A percentile compares a stretch with the other conserved stretches of the same genome.
These are phyloP conservation scores for Xylota segnis DNA, from an alignment of 2,888 invertebrate species.

Conservation along the genomic window DNA sequence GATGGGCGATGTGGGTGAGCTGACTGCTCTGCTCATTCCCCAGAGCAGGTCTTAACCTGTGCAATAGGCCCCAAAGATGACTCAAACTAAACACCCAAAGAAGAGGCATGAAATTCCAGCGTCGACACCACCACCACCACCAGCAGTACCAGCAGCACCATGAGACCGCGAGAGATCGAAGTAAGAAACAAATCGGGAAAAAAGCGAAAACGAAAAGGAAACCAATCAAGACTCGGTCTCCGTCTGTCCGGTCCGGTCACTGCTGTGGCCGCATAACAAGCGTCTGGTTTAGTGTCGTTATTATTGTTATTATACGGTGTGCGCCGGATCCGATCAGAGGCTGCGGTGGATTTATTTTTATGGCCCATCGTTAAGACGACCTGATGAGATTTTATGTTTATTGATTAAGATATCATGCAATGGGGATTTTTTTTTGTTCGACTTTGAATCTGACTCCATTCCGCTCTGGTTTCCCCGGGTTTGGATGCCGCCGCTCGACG, in stretches of 20 bases:
- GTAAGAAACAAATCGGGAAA: slow-evolving; percentile 57
- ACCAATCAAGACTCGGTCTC: slow-evolving; percentile 50
- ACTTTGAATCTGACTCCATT: slow-evolving; percentile 23
- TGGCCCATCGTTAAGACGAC: slow-evolving; percentile 76
- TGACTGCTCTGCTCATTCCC: slow-evolving; percentile 33
- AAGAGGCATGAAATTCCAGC: slow-evolving; percentile 35
- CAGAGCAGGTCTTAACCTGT: slow-evolving; percentile 38
- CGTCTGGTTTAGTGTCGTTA: slow-evolving; percentile 77
- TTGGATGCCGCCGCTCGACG: slow-evolving; percentile 1
- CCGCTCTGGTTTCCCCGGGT: slow-evolving; percentile 18
- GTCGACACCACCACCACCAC: not conserved
- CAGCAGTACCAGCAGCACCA: not conserved
- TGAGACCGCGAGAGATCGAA: slow-evolving; percentile 46
- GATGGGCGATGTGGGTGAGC: slow-evolving; percentile 73
- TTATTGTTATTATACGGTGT: slow-evolving; percentile 75
- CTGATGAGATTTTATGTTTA: slow-evolving; percentile 77
- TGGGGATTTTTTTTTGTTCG: slow-evolving; percentile 45
- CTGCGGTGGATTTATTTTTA: slow-evolving; percentile 76
- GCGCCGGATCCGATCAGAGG: slow-evolving; percentile 73
- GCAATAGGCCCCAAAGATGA: slow-evolving; percentile 58
- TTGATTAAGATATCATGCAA: slow-evolving; percentile 77
- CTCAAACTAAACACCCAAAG: slow-evolving; percentile 47
- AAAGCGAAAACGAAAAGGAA: slow-evolving; percentile 38
- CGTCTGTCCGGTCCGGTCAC: slow-evolving; percentile 42
- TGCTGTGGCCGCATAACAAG: slow-evolving; percentile 71